phyloP scores from a whole-genome alignment of 37 sponge, comb jelly and placozoan genomes.

The Amphimedon queenslandica region DNA sequence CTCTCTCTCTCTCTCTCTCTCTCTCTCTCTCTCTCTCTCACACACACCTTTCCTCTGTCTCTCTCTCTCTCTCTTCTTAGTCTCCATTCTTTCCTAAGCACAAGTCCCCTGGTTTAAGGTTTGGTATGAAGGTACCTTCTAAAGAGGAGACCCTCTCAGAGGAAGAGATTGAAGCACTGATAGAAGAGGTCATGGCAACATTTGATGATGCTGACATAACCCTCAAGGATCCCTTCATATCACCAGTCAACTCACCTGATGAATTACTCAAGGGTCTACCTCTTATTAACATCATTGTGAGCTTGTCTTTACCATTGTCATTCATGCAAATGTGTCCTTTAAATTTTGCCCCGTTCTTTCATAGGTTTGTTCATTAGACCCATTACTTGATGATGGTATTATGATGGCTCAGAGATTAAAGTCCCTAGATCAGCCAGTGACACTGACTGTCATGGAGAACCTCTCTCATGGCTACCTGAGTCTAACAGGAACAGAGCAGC shows the following conservation, averaged over 20 bases:
- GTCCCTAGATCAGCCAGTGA: constrained; percentile 52
- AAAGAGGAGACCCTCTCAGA: constrained; percentile 25
- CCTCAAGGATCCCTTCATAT: constrained; percentile 71
- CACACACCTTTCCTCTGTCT: background rate
- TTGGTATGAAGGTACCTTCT: constrained; percentile 6
- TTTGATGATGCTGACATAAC: constrained; percentile 33
- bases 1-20: background rate
- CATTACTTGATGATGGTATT: constrained; percentile 84
- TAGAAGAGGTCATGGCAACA: constrained; percentile 26
- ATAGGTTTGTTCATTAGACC: constrained; percentile 74
- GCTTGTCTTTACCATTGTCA: constrained; percentile 8
- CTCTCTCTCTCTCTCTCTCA: background rate
- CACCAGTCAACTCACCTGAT: constrained; percentile 71
- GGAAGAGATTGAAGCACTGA: constrained; percentile 39
- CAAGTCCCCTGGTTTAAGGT: background rate
- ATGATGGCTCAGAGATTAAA: constrained; percentile 75
- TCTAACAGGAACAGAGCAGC: constrained; percentile 24
- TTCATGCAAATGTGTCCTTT: background rate
- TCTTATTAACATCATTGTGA: constrained; percentile 72
- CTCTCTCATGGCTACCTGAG: constrained; percentile 84
- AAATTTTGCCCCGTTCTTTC: background rate
- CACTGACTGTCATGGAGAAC: constrained; percentile 45
- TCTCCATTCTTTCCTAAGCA: background rate
- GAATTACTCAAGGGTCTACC: constrained; percentile 77
- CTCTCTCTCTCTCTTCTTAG: too few relatives aligned